Evolutionary conservation across 2,113 vertebrate genomes (phyloP), one percentile per base, ranked within the genome.

Genomic region (Dasyurus viverrinus): DNA sequence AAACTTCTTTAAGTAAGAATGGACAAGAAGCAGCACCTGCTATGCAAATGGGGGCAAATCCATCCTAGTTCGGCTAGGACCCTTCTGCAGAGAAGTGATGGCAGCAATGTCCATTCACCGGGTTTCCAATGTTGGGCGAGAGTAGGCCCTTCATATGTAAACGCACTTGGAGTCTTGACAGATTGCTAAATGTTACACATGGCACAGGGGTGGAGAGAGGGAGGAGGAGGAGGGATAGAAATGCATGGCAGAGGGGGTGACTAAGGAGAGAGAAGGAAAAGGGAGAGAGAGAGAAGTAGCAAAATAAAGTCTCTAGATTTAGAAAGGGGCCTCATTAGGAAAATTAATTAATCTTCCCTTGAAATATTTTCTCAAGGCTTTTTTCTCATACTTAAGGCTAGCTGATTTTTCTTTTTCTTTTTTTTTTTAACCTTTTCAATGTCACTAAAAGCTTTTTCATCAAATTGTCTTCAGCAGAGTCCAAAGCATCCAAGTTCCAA

Each of bases 41-140:
- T 99, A 99, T 99, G 99, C 98, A 99, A 99, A 99, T 99, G 94
- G 93, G 94, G 98, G 97, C 98, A 98, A 98, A 98, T 98, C 98
- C 98, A 98, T 97, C 96, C 30, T 11, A 95, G 95, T 97, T 96
- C 96, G 0, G 53, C 0, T 0, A 95, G 0, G 93, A 92, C 90
- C 94, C 92, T 94, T 96, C 89, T 97, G 68, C 93, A 90, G 76
- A 68, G 46, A 92, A 76, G 46, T 91, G 89, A 94, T 95, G 95
- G 30, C 91, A 93, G 93, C 55, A 93, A 93, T 93, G 95, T 94
- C 97, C 96, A 96, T 98, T 98, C 98, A 98, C 95, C 94, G 90
- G 46, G 90, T 92, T 95, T 93, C 93, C 96, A 92, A 52, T 93
- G 95, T 95, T 94, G 54, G 92, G 90, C 90, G 95, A 90, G 54